A percentile compares a stretch with the other conserved stretches of the same genome.
Conservation (phyloP, 2,113 vertebrate species). For the Oreochromis niloticus region DNA sequence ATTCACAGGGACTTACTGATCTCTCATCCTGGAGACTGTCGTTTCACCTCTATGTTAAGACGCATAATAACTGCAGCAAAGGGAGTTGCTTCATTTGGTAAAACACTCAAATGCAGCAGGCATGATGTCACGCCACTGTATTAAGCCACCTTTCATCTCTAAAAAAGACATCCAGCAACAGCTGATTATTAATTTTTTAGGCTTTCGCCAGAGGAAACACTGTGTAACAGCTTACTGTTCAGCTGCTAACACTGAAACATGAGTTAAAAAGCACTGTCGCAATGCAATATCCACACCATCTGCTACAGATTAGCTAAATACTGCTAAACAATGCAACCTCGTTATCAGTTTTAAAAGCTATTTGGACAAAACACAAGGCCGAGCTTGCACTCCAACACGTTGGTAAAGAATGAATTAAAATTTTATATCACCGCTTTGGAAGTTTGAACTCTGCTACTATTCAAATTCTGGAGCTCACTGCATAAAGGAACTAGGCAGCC, state of each 20-base stretch:
- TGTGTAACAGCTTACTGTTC: not conserved
- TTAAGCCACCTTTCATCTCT: not conserved
- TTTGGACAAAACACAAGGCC: not conserved
- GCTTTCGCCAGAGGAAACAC: not conserved
- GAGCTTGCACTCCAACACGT: not conserved
- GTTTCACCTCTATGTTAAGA: not conserved
- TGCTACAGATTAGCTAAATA: not conserved
- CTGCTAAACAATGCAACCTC: not conserved
- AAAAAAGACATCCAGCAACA: not conserved
- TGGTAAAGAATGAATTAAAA: not conserved
- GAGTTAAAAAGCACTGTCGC: not conserved
- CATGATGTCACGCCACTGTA: not conserved
- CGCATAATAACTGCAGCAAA: not conserved
- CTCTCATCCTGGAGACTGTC: not conserved
- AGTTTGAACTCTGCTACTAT: not conserved
- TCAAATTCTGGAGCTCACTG: not conserved
- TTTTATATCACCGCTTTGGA: not conserved
- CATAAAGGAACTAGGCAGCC: not conserved
- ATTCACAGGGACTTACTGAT: constrained; percentile 22
- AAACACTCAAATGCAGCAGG: not conserved
- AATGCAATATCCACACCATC: not conserved
- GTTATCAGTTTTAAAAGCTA: not conserved
- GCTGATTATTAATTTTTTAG: not conserved
- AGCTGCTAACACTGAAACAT: not conserved
- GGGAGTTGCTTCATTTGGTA: not conserved